Percentiles rank a stretch among this genome's conserved stretches.
Conservation (phyloP, 1,140 invertebrate species). For the Trissolcus basalis region DNA sequence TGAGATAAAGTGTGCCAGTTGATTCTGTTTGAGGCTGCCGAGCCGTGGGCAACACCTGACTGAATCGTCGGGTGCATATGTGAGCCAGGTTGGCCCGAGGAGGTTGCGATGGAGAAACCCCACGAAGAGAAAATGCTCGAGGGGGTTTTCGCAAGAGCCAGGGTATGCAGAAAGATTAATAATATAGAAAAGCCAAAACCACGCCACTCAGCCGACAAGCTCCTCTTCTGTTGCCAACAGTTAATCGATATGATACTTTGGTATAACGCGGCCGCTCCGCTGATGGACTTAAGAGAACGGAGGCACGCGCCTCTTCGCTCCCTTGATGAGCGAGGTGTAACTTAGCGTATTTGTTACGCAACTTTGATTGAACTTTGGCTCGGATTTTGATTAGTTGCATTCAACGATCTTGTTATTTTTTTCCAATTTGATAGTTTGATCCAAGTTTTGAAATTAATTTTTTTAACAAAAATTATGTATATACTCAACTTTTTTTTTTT, state of each 20-base stretch:
- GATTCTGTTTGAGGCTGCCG: constrained; percentile 66
- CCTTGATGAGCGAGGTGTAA: neutral
- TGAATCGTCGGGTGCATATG: constrained; percentile 65
- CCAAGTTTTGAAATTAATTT: too few relatives aligned
- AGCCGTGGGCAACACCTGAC: constrained; percentile 70
- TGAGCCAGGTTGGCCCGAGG: constrained; percentile 36
- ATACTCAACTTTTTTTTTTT: too few relatives aligned
- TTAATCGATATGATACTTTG: constrained; percentile 76
- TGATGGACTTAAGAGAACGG: constrained; percentile 53
- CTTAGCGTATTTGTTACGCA: neutral
- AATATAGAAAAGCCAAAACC: constrained; percentile 74
- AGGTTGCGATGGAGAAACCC: neutral
- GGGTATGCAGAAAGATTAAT: constrained; percentile 72
- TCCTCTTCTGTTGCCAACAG: constrained; percentile 75
- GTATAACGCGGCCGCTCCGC: constrained; percentile 64
- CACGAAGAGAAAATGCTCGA: constrained; percentile 51
- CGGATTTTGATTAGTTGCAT: too few relatives aligned
- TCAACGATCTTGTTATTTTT: too few relatives aligned
- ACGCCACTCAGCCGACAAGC: constrained; percentile 62
- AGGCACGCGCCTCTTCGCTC: constrained; percentile 36
- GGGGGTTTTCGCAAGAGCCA: constrained; percentile 35
- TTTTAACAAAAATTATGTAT: too few relatives aligned
- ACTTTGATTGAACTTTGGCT: constrained; percentile 5
- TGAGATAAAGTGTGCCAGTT: constrained; percentile 60
- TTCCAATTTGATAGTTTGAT: too few relatives aligned